Percentiles rank a stretch among this genome's conserved stretches.
Conservation (phyloP, 2,797 vertebrate species). For the Myripristis jacobus region DNA sequence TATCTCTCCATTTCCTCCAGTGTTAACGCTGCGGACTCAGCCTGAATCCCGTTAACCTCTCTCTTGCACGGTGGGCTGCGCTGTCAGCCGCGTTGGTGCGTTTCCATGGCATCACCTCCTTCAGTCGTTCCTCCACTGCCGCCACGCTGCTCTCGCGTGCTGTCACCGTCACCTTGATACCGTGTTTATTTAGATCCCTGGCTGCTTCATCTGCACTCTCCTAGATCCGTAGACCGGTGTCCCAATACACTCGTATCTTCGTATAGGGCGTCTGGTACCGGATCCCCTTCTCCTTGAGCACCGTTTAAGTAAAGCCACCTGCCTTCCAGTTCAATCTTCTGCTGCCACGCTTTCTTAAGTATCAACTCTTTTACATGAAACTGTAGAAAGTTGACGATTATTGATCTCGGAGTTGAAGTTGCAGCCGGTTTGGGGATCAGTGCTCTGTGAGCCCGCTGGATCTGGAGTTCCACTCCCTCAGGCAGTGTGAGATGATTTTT, state of each 20-base stretch:
- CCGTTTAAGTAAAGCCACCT: slow-evolving; percentile 4
- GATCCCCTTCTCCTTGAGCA: slow-evolving; percentile 9
- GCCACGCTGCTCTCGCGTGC: neutral
- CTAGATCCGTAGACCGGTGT: slow-evolving; percentile 9
- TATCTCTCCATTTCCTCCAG: neutral
- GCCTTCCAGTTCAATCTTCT: slow-evolving; percentile 7
- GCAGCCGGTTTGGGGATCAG: slow-evolving; percentile 15
- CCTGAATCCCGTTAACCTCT: slow-evolving; percentile 13
- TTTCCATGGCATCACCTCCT: slow-evolving; percentile 5
- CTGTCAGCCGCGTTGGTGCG: neutral
- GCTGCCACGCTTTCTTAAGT: slow-evolving; percentile 11
- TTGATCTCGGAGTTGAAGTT: neutral
- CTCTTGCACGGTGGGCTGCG: neutral
- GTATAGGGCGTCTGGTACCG: neutral
- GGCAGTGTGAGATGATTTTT: neutral
- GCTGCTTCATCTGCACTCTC: neutral
- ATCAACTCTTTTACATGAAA: slow-evolving; percentile 19
- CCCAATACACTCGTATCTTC: slow-evolving; percentile 8
- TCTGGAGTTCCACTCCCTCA: slow-evolving; percentile 13
- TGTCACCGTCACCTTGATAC: neutral
- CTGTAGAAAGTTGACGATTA: slow-evolving; percentile 24
- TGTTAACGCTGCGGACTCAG: neutral
- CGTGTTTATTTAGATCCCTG: neutral
- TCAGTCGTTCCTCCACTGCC: neutral
- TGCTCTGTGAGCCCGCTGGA: slow-evolving; percentile 24